Evolutionary conservation across 2,113 vertebrate genomes (phyloP), one percentile per base, ranked within the genome.

Genomic region (Thryonomys swinderianus): DNA sequence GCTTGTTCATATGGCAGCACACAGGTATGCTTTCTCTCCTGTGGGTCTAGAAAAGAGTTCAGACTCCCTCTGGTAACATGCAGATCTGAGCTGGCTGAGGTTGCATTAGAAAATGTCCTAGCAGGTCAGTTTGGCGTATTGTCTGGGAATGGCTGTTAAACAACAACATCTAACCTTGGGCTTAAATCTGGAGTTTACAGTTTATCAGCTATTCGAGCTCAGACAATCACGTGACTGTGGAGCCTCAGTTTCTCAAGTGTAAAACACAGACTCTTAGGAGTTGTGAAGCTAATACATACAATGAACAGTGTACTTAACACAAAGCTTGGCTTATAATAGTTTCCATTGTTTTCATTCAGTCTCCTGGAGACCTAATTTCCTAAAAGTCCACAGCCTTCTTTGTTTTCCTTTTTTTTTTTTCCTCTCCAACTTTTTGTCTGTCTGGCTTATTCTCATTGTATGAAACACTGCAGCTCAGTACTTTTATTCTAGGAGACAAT

Each of bases 401-500:
- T 90, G 32, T 85, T 32, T 80, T 84, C 91, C 11, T 30, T 67
- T 66, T 40, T 42, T 71, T 10, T 71, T 73, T 42, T 42, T 13
- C 88, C 61, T 82, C 66, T 78, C 27, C 0, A 5, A 12, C 95
- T 85, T 88, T n/a, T n/a, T 88, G 53, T 11, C 37, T 42, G 76
- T 78, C 53, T 17, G 82, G 12, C 2, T 62, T 45, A 80, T 89
- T 37, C 51, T 95, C 17, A 62, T 45, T 57, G 61, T 73, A 25
- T 85, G 48, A 27, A 94, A 51, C 27, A 34, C 67, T 69, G 48
- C 2, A 1, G 59, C 34, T 51, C 59, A 76, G 84, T 32, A 78
- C 88, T 66, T 81, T 73, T 93, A 73, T 90, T 96, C 85, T 93
- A 13, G 25, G 82, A 93, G 88, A 93, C 88, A 96, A 93, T 96